phyloP scores from a whole-genome alignment of 2,888 invertebrate genomes.

The Polymixis flavicincta region DNA sequence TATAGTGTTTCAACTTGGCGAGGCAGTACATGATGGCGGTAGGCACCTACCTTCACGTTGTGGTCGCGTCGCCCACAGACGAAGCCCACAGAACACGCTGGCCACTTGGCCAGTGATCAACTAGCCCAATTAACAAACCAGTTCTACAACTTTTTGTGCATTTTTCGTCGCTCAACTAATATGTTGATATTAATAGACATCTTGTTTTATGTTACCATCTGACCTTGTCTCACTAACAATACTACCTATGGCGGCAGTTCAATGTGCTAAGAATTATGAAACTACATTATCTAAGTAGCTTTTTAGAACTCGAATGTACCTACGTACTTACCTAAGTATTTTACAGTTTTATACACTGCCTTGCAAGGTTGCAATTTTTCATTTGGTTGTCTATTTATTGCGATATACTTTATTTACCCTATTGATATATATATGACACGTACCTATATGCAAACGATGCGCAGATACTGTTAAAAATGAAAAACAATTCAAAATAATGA shows the following conservation, averaged over 20 bases:
- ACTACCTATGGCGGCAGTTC: conserved; percentile 6
- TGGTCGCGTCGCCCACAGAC: conserved; percentile 16
- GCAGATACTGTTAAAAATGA: too few species aligned
- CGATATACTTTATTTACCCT: not conserved
- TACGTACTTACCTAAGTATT: not conserved
- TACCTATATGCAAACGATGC: not conserved
- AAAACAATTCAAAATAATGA: too few species aligned
- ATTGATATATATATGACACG: not conserved
- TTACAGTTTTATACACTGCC: not conserved
- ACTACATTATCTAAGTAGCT: conserved; percentile 3
- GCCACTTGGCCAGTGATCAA: not conserved
- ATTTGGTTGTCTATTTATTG: not conserved
- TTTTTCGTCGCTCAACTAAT: conserved; percentile 34
- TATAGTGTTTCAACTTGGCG: conserved; percentile 33
- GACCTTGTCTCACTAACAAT: conserved; percentile 19
- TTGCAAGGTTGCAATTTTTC: not conserved
- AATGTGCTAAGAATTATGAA: conserved; percentile 1
- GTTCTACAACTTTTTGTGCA: conserved; percentile 57
- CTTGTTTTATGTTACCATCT: conserved; percentile 17
- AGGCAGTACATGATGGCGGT: not conserved
- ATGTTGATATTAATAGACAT: conserved; percentile 33
- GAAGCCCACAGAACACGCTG: not conserved
- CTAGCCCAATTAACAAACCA: conserved; percentile 57
- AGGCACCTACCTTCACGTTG: conserved; percentile 23
- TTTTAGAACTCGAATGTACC: not conserved